Percentiles rank a stretch among this genome's conserved stretches.
phyloP scores from a whole-genome alignment of 2,888 invertebrate genomes.

The Chrysina gloriosa region DNA sequence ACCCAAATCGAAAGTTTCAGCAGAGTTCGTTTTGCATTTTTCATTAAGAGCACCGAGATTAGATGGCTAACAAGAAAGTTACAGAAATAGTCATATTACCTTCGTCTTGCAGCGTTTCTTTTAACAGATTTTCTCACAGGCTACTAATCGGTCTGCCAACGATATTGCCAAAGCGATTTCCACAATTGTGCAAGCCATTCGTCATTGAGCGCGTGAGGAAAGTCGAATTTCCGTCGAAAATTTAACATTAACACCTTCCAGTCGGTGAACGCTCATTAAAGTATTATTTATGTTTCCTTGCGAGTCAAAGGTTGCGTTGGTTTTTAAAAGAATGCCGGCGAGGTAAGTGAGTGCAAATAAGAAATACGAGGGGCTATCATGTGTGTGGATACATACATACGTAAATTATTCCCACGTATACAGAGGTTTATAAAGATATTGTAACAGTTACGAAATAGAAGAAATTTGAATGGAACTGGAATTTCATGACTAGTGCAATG shows the following conservation, averaged over 20 bases:
- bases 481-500: too few species aligned
- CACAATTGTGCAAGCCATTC: background rate
- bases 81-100: too few species aligned
- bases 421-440: background rate
- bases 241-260: constrained; percentile 32
- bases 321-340: too few species aligned
- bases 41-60: too few species aligned
- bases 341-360: too few species aligned
- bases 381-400: too few species aligned
- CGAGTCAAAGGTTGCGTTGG: background rate
- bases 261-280: background rate
- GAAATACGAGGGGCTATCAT: too few species aligned
- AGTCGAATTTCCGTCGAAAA: constrained; percentile 22
- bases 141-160: background rate
- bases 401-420: too few species aligned
- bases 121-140: constrained; percentile 19
- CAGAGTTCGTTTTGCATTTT: background rate
- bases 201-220: background rate
- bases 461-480: too few species aligned
- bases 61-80: too few species aligned
- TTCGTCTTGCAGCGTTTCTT: constrained; percentile 8
- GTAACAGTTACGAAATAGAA: too few species aligned
- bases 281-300: constrained; percentile 27
- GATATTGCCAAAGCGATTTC: constrained; percentile 4
- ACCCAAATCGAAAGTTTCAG: too few species aligned